These are phyloP conservation scores for Drosophila grimshawi DNA, from an alignment of 1,140 invertebrate genomes.

Conservation along the genomic window DNA sequence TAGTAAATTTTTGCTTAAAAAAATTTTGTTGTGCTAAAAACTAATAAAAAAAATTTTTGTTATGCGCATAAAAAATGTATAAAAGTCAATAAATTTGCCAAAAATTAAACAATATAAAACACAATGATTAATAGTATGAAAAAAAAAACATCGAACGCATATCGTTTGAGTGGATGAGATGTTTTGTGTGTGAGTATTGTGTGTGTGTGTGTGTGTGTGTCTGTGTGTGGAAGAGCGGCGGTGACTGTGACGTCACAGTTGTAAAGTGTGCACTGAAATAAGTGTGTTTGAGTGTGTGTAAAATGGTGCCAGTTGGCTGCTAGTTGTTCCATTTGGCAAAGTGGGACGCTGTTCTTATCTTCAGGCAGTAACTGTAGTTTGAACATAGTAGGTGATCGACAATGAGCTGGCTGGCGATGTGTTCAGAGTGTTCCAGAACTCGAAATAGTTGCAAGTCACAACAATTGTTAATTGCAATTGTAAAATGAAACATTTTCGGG, in stretches of 20 bases:
- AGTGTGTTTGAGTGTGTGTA: slow-evolving; percentile 14
- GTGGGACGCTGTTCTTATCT: slow-evolving; percentile 14
- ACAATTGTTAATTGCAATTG: background rate
- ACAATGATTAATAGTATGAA: slow-evolving; percentile 22
- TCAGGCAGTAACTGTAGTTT: slow-evolving; percentile 55
- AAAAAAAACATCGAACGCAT: slow-evolving; percentile 34
- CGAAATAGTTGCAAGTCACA: background rate
- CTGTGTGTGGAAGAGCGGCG: slow-evolving; percentile 60
- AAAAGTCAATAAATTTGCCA: background rate
- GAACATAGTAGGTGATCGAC: slow-evolving; percentile 22
- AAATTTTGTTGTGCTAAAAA: slow-evolving; percentile 52
- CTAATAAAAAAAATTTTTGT: slow-evolving; percentile 33
- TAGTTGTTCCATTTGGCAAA: slow-evolving; percentile 30
- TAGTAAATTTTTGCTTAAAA: slow-evolving; percentile 7
- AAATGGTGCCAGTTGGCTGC: slow-evolving; percentile 13
- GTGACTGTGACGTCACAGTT: slow-evolving; percentile 36
- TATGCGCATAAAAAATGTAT: slow-evolving; percentile 5
- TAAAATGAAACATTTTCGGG: background rate
- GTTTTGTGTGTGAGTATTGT: slow-evolving; percentile 14
- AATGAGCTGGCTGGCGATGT: slow-evolving; percentile 16
- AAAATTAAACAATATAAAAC: slow-evolving; percentile 29
- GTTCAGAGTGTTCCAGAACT: slow-evolving; percentile 22
- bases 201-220: slow-evolving; percentile 22
- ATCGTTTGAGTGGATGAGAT: slow-evolving; percentile 1
- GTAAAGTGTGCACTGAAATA: slow-evolving; percentile 5